Conservation (phyloP, 2,797 vertebrate species). For the Linurgus olivaceus region DNA sequence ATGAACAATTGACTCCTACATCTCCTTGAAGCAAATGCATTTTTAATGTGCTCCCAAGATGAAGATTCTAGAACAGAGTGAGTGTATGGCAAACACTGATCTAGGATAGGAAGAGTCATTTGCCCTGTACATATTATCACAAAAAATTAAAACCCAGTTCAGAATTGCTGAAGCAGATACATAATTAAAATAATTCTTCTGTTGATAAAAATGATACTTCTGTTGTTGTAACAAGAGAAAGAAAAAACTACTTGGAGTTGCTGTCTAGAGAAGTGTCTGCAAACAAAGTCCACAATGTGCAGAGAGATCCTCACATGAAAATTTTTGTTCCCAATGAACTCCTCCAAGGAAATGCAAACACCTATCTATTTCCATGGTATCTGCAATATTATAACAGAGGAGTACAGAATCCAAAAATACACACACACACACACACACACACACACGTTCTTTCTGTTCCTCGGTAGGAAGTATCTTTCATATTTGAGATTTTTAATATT, state of each 20-base stretch:
- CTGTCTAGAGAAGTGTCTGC: neutral
- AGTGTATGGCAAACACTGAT: neutral
- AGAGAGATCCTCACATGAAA: neutral
- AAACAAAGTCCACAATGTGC: neutral
- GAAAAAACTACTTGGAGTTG: neutral
- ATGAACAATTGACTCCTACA: neutral
- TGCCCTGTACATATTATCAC: neutral
- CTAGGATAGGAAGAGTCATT: constrained; percentile 1
- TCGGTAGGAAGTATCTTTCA: neutral
- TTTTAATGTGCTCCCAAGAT: constrained; percentile 10
- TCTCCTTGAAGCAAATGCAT: constrained; percentile 1
- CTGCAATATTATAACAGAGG: neutral
- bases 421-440: neutral
- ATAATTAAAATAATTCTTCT: neutral
- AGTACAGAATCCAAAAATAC: neutral
- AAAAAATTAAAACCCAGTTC: constrained; percentile 16
- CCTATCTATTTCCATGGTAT: neutral
- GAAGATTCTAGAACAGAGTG: neutral
- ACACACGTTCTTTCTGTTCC: neutral
- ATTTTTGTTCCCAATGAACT: neutral
- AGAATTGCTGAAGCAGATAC: neutral
- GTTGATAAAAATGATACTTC: neutral
- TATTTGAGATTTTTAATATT: neutral
- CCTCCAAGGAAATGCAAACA: neutral
- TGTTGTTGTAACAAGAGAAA: neutral